Percentiles rank a stretch among this genome's conserved stretches.
phyloP scores from a whole-genome alignment of 2,888 invertebrate genomes.

The Hypena proboscidalis region DNA sequence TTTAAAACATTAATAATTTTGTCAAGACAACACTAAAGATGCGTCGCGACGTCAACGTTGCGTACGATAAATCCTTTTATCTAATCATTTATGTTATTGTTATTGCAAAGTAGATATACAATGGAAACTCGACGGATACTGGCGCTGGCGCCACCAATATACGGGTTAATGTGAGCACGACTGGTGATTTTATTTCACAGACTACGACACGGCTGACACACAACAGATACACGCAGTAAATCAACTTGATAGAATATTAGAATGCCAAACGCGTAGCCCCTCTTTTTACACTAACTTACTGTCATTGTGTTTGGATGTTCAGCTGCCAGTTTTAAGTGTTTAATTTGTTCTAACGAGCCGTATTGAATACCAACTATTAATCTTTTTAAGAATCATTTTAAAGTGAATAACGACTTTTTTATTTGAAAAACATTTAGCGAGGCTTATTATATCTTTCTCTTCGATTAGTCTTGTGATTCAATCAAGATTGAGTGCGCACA shows the following conservation, averaged over 20 bases:
- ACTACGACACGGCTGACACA: slow-evolving; percentile 31
- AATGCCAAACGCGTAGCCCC: slow-evolving; percentile 35
- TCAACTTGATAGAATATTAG: slow-evolving; percentile 45
- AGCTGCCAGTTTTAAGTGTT: slow-evolving; percentile 42
- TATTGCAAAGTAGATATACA: slow-evolving; percentile 52
- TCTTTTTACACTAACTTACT: slow-evolving; percentile 38
- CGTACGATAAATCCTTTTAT: slow-evolving; percentile 54
- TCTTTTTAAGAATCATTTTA: slow-evolving; percentile 35
- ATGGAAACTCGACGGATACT: slow-evolving; percentile 58
- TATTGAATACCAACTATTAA: slow-evolving; percentile 32
- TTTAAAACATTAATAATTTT: slow-evolving; percentile 47
- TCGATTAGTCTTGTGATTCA: neutral
- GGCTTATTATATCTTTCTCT: neutral
- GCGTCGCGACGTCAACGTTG: slow-evolving; percentile 47
- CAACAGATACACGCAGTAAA: slow-evolving; percentile 41
- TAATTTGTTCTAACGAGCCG: slow-evolving; percentile 33
- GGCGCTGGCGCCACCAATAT: slow-evolving; percentile 71
- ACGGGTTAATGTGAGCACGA: slow-evolving; percentile 68
- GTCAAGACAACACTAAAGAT: slow-evolving; percentile 43
- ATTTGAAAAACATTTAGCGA: slow-evolving; percentile 3
- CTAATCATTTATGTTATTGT: slow-evolving; percentile 55
- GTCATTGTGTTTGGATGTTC: slow-evolving; percentile 38
- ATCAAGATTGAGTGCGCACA: neutral
- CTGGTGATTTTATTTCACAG: slow-evolving; percentile 49
- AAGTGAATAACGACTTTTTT: slow-evolving; percentile 23